phyloP scores from a whole-genome alignment of 2,797 vertebrate genomes.

The Lophius americanus region DNA sequence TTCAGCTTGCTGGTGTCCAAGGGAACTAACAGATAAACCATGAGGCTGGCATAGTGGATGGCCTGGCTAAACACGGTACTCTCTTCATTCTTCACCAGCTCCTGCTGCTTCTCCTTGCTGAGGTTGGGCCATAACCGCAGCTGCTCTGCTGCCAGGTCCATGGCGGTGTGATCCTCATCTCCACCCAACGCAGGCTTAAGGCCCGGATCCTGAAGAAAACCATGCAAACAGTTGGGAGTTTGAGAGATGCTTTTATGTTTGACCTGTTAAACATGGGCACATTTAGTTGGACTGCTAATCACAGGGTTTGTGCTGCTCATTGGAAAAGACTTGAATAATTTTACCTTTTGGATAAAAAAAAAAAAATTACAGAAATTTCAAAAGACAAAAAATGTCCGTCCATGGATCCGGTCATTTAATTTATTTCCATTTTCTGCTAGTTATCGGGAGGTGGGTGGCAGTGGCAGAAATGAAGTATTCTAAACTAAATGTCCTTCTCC shows the following conservation, averaged over 20 bases:
- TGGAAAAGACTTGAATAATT: background rate
- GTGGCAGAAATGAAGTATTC: background rate
- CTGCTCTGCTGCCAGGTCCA: constrained; percentile 96
- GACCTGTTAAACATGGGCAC: background rate
- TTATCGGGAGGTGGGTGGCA: background rate
- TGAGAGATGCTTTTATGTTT: background rate
- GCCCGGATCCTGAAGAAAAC: constrained; percentile 74
- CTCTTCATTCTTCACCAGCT: constrained; percentile 95
- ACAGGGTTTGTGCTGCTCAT: background rate
- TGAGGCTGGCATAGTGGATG: constrained; percentile 98
- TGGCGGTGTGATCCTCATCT: constrained; percentile 89
- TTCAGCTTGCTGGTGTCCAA: constrained; percentile 96
- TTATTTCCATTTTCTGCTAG: background rate
- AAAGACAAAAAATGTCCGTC: background rate
- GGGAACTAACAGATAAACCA: constrained; percentile 96
- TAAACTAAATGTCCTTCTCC: background rate
- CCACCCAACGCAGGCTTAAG: constrained; percentile 29
- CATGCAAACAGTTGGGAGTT: background rate
- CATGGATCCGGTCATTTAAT: too few species aligned
- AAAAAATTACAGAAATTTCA: background rate
- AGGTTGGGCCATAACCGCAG: constrained; percentile 90
- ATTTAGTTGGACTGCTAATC: background rate
- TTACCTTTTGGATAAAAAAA: background rate
- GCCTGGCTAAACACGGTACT: constrained; percentile 98
- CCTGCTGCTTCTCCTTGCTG: constrained; percentile 90